Percentiles rank a stretch among this genome's conserved stretches.
These are phyloP conservation scores for Etia nguti DNA, from an alignment of 2,113 vertebrate genomes.

Conservation along the genomic window DNA sequence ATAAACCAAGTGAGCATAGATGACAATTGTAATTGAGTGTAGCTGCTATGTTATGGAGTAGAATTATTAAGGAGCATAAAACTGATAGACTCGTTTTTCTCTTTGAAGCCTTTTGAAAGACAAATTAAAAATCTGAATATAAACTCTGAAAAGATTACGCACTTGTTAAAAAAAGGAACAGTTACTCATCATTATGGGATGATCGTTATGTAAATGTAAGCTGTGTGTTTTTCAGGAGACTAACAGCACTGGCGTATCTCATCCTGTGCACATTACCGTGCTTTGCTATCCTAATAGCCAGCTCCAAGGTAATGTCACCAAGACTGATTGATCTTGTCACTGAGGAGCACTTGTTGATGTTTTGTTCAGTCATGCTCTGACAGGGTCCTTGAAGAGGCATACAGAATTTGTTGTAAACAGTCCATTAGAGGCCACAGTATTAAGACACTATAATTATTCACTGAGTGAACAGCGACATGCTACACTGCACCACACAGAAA, in stretches of 20 bases:
- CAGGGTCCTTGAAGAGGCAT: conserved; percentile 14
- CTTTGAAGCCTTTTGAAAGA: background rate
- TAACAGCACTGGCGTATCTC: conserved; percentile 68
- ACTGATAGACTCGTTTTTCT: background rate
- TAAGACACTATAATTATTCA: conserved; percentile 7
- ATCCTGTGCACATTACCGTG: conserved; percentile 76
- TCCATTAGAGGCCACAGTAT: conserved; percentile 13
- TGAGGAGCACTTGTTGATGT: conserved; percentile 7
- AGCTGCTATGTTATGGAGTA: background rate
- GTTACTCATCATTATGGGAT: background rate
- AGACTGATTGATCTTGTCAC: conserved; percentile 6
- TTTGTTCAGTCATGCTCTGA: conserved; percentile 15
- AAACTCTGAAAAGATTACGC: background rate
- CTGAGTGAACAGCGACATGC: background rate
- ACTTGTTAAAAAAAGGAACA: background rate
- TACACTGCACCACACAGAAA: background rate
- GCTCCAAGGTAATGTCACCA: conserved; percentile 72
- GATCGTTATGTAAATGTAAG: background rate
- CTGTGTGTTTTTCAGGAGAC: conserved; percentile 72
- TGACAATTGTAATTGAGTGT: background rate
- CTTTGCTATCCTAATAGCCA: conserved; percentile 74
- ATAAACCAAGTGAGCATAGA: background rate
- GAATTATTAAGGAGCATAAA: background rate
- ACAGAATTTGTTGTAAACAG: conserved; percentile 10
- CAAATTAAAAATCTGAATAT: background rate